Evolutionary conservation across 2,113 vertebrate genomes (phyloP).

Genomic region (Mobula birostris): DNA sequence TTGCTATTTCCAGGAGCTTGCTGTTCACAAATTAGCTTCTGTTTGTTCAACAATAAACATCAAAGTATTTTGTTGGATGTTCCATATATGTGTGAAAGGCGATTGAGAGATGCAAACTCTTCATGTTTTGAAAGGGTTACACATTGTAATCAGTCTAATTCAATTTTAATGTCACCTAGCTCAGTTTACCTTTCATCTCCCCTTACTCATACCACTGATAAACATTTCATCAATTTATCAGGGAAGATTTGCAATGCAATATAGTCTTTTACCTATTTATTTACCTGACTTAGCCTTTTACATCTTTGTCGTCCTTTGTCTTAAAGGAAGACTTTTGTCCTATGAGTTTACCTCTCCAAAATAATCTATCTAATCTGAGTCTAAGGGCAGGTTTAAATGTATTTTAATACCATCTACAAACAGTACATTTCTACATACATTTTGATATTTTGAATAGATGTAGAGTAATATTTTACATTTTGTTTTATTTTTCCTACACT

Average conservation of each 20-base stretch:
- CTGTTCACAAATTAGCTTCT: too few species aligned
- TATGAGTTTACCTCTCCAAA: background rate
- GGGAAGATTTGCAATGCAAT: background rate
- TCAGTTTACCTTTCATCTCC: background rate
- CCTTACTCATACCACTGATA: background rate
- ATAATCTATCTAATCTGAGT: conserved; percentile 15
- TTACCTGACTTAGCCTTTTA: background rate
- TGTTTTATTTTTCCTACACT: background rate
- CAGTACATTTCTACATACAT: background rate
- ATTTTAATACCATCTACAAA: background rate
- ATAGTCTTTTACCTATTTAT: background rate
- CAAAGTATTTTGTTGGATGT: too few species aligned
- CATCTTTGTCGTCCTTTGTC: background rate
- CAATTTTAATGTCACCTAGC: background rate
- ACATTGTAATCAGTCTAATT: background rate
- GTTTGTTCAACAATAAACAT: too few species aligned
- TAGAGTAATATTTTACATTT: too few species aligned
- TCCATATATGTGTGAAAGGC: too few species aligned
- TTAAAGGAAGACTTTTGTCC: background rate
- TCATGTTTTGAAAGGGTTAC: background rate
- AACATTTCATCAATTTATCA: background rate
- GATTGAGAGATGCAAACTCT: too few species aligned
- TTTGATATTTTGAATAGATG: background rate
- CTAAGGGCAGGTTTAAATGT: background rate
- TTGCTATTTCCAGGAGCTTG: too few species aligned